Evolutionary conservation across 92 coral and sea anemone genomes (phyloP).

Genomic region (Porites divaricata): DNA sequence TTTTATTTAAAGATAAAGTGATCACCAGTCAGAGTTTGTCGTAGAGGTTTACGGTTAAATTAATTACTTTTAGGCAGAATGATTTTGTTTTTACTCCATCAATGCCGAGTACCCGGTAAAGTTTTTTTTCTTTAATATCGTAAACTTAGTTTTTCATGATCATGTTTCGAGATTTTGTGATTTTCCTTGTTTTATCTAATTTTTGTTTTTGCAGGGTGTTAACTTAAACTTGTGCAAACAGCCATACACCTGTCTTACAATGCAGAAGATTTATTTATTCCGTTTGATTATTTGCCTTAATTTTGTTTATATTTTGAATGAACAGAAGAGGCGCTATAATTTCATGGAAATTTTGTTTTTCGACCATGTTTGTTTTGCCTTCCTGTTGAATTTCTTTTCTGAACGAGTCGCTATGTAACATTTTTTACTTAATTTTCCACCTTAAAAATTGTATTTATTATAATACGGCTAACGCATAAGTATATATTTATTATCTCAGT

Average conservation of each 20-base stretch:
- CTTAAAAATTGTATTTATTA: no score
- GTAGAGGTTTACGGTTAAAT: background rate
- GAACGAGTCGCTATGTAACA: no score
- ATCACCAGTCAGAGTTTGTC: background rate
- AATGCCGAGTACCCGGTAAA: background rate
- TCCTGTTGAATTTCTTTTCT: no score
- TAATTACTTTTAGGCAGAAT: constrained; percentile 10
- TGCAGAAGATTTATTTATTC: background rate
- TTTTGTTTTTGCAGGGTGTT: background rate
- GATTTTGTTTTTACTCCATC: background rate
- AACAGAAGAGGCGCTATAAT: background rate
- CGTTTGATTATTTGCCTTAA: background rate
- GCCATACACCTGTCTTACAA: constrained; percentile 1
- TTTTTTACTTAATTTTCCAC: no score
- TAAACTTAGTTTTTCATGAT: background rate
- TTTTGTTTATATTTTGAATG: background rate
- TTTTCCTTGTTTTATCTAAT: background rate
- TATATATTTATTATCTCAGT: background rate
- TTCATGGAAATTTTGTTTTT: background rate
- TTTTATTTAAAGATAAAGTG: constrained; percentile 29
- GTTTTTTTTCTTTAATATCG: background rate
- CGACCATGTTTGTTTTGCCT: background rate
- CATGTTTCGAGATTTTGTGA: background rate
- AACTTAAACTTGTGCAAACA: constrained; percentile 16
- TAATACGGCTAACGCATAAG: background rate